Percentiles rank a stretch among this genome's conserved stretches.
These are phyloP conservation scores for Vidua macroura DNA, from an alignment of 2,113 vertebrate species.

Conservation along the genomic window DNA sequence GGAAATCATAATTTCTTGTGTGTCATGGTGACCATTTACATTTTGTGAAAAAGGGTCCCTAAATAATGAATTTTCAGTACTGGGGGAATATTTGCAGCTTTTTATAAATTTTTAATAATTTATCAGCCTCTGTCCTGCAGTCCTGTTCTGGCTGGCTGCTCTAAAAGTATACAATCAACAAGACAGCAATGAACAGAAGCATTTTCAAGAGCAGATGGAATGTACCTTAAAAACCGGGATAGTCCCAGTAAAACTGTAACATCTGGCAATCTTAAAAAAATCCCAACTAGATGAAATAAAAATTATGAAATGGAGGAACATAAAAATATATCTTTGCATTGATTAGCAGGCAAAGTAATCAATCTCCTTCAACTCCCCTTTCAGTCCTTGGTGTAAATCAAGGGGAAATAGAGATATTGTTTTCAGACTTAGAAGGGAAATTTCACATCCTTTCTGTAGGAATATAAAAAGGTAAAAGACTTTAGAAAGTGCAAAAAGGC, in stretches of 20 bases:
- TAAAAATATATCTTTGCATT: conserved; percentile 77
- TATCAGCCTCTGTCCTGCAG: conserved; percentile 66
- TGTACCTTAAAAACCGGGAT: conserved; percentile 73
- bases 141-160: conserved; percentile 65
- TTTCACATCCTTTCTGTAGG: background rate
- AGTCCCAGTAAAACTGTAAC: conserved; percentile 75
- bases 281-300: conserved; percentile 74
- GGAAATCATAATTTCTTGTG: background rate
- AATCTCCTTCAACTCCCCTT: conserved; percentile 71
- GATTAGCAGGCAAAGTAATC: conserved; percentile 73
- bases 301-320: conserved; percentile 72
- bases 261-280: conserved; percentile 75
- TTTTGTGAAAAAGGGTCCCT: conserved; percentile 44
- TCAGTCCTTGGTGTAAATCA: conserved; percentile 62
- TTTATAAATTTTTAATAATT: conserved; percentile 70
- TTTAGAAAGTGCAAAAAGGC: too few species aligned
- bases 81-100: conserved; percentile 48
- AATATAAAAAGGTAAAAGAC: too few species aligned
- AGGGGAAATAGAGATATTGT: conserved; percentile 46
- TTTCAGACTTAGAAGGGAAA: conserved; percentile 42
- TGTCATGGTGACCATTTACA: conserved; percentile 26
- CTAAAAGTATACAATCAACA: conserved; percentile 66
- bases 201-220: conserved; percentile 78
- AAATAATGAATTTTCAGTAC: conserved; percentile 54
- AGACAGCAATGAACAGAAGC: conserved; percentile 74